Conservation (phyloP, 2,113 vertebrate genomes). For the Pelvicachromis taeniatus region DNA sequence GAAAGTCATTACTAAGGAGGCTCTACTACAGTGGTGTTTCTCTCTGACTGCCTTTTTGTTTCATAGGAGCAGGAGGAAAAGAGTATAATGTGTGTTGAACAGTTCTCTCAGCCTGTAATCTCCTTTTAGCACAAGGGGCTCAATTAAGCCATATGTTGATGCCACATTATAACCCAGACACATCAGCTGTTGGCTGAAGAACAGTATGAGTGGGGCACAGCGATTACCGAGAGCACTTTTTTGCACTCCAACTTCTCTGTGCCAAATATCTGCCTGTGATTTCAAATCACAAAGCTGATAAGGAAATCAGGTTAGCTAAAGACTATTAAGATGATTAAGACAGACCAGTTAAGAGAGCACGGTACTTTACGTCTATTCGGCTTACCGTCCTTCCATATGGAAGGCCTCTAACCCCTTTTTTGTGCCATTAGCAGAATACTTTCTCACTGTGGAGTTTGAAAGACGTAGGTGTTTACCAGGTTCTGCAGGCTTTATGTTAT, state of each 20-base stretch:
- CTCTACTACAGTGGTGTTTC: constrained; percentile 1
- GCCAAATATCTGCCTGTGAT: constrained; percentile 1
- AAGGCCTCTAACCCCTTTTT: neutral
- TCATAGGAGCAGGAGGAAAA: constrained; percentile 25
- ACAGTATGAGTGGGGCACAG: constrained; percentile 1
- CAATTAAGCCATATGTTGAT: constrained; percentile 52
- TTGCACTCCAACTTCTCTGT: neutral
- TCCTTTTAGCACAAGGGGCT: constrained; percentile 48
- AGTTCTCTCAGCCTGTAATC: constrained; percentile 51
- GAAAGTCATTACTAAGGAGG: constrained; percentile 6
- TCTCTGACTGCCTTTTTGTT: constrained; percentile 35
- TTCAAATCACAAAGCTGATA: constrained; percentile 8
- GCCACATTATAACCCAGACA: constrained; percentile 44
- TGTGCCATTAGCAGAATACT: neutral
- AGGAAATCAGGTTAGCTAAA: constrained; percentile 8
- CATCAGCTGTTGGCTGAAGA: constrained; percentile 39
- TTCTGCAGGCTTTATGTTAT: neutral
- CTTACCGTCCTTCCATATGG: neutral
- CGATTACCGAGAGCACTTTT: constrained; percentile 4
- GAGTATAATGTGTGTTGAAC: constrained; percentile 48
- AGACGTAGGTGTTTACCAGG: neutral
- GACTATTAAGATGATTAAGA: neutral
- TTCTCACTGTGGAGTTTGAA: neutral
- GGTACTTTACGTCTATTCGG: neutral
- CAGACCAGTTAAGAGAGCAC: neutral